Percentiles rank a stretch among this genome's conserved stretches.
Evolutionary conservation across 1,140 invertebrate genomes (phyloP).

Genomic region (Orius insidiosus): DNA sequence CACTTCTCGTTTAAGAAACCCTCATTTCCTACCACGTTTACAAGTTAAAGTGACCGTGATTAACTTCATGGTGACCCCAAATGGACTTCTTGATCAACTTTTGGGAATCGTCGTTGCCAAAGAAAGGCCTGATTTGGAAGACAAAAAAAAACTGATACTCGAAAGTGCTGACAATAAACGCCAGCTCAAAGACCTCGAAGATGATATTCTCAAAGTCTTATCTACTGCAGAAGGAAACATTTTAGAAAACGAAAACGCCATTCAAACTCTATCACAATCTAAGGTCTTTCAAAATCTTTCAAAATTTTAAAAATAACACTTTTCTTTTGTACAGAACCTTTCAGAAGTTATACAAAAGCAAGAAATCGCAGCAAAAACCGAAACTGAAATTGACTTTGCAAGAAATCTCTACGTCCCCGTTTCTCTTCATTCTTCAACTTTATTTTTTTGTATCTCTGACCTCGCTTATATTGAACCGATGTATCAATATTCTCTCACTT

Average conservation of each 20-base stretch:
- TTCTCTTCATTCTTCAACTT: slow-evolving; percentile 66
- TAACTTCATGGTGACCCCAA: slow-evolving; percentile 90
- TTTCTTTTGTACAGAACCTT: slow-evolving; percentile 31
- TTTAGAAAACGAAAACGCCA: slow-evolving; percentile 88
- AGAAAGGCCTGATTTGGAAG: slow-evolving; percentile 76
- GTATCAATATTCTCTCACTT: slow-evolving; percentile 82
- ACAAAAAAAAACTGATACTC: slow-evolving; percentile 78
- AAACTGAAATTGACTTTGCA: slow-evolving; percentile 64
- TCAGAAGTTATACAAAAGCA: slow-evolving; percentile 76
- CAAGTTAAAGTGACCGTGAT: slow-evolving; percentile 76
- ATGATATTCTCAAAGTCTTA: slow-evolving; percentile 80
- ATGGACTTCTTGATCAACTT: slow-evolving; percentile 82
- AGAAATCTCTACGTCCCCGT: slow-evolving; percentile 71
- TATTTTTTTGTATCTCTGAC: slow-evolving; percentile 89
- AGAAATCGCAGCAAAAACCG: slow-evolving; percentile 49
- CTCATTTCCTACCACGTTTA: slow-evolving; percentile 78
- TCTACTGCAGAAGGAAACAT: slow-evolving; percentile 86
- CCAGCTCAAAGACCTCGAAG: slow-evolving; percentile 82
- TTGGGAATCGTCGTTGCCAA: slow-evolving; percentile 82
- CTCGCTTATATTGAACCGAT: slow-evolving; percentile 81
- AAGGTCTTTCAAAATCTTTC: slow-evolving; percentile 36
- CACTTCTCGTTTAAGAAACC: slow-evolving; percentile 76
- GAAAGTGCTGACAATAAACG: slow-evolving; percentile 80
- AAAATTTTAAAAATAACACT: too few species aligned
- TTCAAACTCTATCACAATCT: slow-evolving; percentile 80